phyloP scores from a whole-genome alignment of 2,888 invertebrate species.

The Anarsia innoxiella region DNA sequence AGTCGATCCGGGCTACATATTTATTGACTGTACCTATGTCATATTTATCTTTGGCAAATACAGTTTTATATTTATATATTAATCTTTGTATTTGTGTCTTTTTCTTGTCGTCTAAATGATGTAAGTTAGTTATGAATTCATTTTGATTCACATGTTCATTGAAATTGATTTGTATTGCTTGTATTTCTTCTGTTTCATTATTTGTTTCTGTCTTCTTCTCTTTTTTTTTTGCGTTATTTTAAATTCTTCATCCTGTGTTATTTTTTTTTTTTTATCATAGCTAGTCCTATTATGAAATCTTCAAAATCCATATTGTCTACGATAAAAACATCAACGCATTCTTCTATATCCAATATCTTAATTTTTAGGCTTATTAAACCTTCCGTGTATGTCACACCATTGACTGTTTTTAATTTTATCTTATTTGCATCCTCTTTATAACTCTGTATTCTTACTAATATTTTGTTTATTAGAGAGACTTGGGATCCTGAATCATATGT shows the following conservation, averaged over 20 bases:
- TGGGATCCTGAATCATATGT: slow-evolving; percentile 27
- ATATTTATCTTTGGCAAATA: too few species aligned
- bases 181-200: slow-evolving; percentile 1
- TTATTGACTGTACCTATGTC: too few species aligned
- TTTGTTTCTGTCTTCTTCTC: too few species aligned
- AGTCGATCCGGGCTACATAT: too few species aligned
- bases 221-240: slow-evolving; percentile 15
- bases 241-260: slow-evolving; percentile 17
- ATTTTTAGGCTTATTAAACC: slow-evolving; percentile 17
- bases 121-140: slow-evolving; percentile 15
- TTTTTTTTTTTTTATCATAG: slow-evolving; percentile 17
- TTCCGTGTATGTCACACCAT: slow-evolving; percentile 15
- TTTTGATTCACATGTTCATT: slow-evolving; percentile 18
- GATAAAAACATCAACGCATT: slow-evolving; percentile 17
- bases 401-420: slow-evolving; percentile 17
- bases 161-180: slow-evolving; percentile 14
- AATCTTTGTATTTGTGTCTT: slow-evolving; percentile 14
- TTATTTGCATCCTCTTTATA: slow-evolving; percentile 2
- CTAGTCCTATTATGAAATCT: slow-evolving; percentile 17
- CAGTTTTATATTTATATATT: slow-evolving; percentile 14
- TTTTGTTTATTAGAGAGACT: slow-evolving; percentile 27
- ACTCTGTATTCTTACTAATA: slow-evolving; percentile 17
- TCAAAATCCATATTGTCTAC: slow-evolving; percentile 18
- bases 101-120: slow-evolving; percentile 16
- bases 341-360: slow-evolving; percentile 19